phyloP scores from a whole-genome alignment of 2,113 vertebrate genomes.

The Gorilla gorilla region DNA sequence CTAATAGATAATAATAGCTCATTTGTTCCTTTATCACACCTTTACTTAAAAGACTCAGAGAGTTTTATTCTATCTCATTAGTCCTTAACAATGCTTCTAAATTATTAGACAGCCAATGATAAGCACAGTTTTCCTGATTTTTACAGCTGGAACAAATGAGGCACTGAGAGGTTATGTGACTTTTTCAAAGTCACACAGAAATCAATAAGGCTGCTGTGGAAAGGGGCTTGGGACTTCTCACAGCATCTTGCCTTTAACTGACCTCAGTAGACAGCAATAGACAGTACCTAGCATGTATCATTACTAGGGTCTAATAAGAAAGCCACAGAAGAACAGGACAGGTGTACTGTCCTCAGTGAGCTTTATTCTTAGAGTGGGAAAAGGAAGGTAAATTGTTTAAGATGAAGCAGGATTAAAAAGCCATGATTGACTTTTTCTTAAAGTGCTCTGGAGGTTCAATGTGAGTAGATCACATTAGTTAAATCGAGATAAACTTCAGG shows the following conservation, averaged over 20 bases:
- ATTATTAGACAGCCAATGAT: background rate
- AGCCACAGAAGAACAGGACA: background rate
- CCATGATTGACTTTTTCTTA: background rate
- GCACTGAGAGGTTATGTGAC: conserved; percentile 12
- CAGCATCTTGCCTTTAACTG: background rate
- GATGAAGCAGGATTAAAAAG: background rate
- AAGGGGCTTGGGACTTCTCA: background rate
- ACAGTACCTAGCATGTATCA: accelerated
- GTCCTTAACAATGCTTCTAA: conserved; percentile 35
- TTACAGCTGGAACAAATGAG: conserved; percentile 39
- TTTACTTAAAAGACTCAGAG: conserved; percentile 28
- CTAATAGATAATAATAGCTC: conserved; percentile 69
- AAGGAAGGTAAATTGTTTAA: background rate
- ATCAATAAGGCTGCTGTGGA: background rate
- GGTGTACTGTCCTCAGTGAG: background rate
- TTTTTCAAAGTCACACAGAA: conserved; percentile 54
- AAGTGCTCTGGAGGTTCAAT: background rate
- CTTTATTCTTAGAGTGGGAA: background rate
- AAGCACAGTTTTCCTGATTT: conserved; percentile 7
- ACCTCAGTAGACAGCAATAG: too few relatives aligned
- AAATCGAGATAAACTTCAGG: background rate
- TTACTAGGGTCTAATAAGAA: background rate
- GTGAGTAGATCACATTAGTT: background rate
- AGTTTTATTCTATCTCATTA: conserved; percentile 48
- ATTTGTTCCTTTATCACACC: conserved; percentile 46